Conservation (phyloP, 1,140 invertebrate species). For the Solen grandis region DNA sequence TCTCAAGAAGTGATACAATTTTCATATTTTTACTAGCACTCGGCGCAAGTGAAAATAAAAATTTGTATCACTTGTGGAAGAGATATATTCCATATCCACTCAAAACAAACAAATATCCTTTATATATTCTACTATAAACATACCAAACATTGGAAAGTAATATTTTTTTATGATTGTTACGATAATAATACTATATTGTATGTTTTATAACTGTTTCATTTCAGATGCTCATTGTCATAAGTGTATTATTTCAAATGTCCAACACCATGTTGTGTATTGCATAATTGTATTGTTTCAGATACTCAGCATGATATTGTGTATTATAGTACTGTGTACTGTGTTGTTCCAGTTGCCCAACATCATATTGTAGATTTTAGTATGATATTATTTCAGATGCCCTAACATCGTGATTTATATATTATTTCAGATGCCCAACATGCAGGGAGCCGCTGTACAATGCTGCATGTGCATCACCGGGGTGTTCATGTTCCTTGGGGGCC, state of each 20-base stretch:
- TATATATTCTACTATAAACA: no score
- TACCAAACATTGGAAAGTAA: no score
- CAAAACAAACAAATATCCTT: no score
- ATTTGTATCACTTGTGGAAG: no score
- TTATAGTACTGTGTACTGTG: not conserved
- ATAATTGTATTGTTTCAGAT: no score
- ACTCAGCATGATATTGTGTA: not conserved
- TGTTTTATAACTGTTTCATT: no score
- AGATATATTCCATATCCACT: no score
- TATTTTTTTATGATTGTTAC: no score
- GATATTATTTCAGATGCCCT: not conserved
- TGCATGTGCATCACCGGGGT: slow-evolving; percentile 52
- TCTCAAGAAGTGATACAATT: no score
- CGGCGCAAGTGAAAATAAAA: no score
- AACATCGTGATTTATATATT: slow-evolving; percentile 18
- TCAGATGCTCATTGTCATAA: not conserved
- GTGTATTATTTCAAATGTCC: not conserved
- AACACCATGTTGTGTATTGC: not conserved
- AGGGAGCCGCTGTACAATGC: slow-evolving; percentile 45
- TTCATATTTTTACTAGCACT: no score
- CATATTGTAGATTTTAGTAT: not conserved
- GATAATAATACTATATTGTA: no score
- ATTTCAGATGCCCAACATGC: slow-evolving; percentile 57
- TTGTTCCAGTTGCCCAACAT: not conserved
- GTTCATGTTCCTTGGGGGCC: slow-evolving; percentile 50